These are phyloP conservation scores for Sarcoramphus papa DNA, from an alignment of 2,797 vertebrate species.

Conservation along the genomic window DNA sequence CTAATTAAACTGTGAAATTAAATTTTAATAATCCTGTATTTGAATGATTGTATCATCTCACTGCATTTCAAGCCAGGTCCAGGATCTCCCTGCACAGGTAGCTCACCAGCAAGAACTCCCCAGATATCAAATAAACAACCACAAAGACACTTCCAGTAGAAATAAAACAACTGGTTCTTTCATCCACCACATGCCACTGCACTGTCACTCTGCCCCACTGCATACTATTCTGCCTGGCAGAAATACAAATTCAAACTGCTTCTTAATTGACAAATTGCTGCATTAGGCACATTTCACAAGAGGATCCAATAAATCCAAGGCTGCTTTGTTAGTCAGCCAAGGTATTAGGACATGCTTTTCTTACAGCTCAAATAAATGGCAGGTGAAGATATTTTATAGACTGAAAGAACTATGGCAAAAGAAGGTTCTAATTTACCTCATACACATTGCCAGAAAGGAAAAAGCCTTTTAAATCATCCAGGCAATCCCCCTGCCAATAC, in stretches of 20 bases:
- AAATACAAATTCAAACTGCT: slow-evolving; percentile 21
- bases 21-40: not conserved
- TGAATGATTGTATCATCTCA: not conserved
- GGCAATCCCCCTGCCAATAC: slow-evolving; percentile 26
- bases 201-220: not conserved
- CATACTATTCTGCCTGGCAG: not conserved
- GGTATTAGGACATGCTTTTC: slow-evolving; percentile 24
- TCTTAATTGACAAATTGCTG: slow-evolving; percentile 41
- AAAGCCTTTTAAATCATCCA: slow-evolving; percentile 48
- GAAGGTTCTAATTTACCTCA: slow-evolving; percentile 40
- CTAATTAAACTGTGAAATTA: not conserved
- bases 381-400: slow-evolving; percentile 51
- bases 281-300: slow-evolving; percentile 34
- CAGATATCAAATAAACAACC: not conserved
- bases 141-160: not conserved
- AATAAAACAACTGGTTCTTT: not conserved
- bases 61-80: not conserved
- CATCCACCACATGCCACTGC: not conserved
- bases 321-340: slow-evolving; percentile 33
- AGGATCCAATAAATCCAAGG: slow-evolving; percentile 37
- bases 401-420: slow-evolving; percentile 20
- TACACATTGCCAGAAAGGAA: not conserved
- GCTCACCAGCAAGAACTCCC: not conserved
- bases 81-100: not conserved
- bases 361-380: slow-evolving; percentile 26